Evolutionary conservation across 92 coral and sea anemone species (phyloP).

Genomic region (Desmophyllum pertusum): DNA sequence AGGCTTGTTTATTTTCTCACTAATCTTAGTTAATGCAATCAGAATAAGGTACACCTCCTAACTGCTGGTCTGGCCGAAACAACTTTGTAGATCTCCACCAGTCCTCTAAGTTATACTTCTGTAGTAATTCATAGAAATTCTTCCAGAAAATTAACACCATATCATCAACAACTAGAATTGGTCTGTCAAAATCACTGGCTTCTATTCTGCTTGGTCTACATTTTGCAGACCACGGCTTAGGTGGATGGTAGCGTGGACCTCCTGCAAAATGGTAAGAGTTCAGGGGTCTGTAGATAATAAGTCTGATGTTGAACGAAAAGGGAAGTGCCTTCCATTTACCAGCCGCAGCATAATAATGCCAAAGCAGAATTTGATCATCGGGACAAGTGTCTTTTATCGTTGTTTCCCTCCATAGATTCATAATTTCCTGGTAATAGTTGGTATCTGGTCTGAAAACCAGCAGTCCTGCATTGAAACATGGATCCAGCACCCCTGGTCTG

Average conservation of each 20-base stretch:
- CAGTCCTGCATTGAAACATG: constrained; percentile 92
- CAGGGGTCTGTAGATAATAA: constrained; percentile 74
- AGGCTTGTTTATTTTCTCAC: too few species aligned
- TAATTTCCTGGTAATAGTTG: constrained; percentile 41
- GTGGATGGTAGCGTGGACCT: constrained; percentile 50
- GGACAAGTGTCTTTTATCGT: constrained; percentile 62
- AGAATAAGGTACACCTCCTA: constrained; percentile 41
- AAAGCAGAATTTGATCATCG: constrained; percentile 74
- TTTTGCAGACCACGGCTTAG: constrained; percentile 80
- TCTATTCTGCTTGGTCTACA: constrained; percentile 80
- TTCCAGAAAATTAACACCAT: constrained; percentile 78
- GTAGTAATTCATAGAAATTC: constrained; percentile 70
- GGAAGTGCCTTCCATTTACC: constrained; percentile 57
- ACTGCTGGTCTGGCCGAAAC: constrained; percentile 68
- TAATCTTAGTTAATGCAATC: constrained; percentile 31
- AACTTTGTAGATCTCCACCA: constrained; percentile 89
- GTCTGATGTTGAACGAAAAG: constrained; percentile 73
- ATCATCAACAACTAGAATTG: constrained; percentile 59
- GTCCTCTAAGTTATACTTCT: constrained; percentile 55
- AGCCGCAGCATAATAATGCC: constrained; percentile 74
- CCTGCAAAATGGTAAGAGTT: constrained; percentile 70
- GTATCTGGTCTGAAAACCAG: constrained; percentile 74
- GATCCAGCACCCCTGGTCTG: constrained; percentile 89
- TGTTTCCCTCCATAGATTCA: constrained; percentile 61
- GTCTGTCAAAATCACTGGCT: constrained; percentile 61